Evolutionary conservation across 2,797 vertebrate genomes (phyloP).

Genomic region (Mico argentatus): DNA sequence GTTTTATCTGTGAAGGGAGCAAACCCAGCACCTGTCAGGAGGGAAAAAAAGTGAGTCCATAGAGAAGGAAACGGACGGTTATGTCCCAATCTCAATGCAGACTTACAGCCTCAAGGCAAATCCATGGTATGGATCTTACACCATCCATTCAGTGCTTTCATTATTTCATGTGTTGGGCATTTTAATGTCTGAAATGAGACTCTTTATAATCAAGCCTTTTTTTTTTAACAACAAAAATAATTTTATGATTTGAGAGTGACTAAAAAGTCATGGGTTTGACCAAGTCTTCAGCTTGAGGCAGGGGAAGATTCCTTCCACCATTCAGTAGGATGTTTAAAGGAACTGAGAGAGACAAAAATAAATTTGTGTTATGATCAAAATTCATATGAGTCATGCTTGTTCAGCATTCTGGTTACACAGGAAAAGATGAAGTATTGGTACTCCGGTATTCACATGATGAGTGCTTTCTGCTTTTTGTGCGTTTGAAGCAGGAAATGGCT

Average conservation of each 20-base stretch:
- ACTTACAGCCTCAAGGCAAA: neutral
- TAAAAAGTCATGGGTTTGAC: neutral
- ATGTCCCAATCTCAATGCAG: neutral
- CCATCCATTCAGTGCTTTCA: neutral
- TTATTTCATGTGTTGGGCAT: neutral
- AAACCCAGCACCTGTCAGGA: neutral
- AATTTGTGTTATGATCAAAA: neutral
- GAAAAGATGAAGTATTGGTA: neutral
- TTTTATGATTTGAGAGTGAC: neutral
- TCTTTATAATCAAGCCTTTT: neutral
- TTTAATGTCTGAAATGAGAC: slow-evolving; percentile 1
- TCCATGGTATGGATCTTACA: neutral
- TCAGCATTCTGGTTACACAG: neutral
- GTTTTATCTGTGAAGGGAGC: neutral
- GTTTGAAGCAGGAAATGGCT: neutral
- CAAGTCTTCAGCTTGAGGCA: neutral
- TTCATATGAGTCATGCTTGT: slow-evolving; percentile 9
- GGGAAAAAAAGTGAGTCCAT: neutral
- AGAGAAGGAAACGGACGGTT: neutral
- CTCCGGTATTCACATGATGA: neutral
- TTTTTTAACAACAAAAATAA: neutral
- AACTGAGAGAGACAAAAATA: slow-evolving; percentile 28
- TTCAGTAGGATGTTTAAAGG: neutral
- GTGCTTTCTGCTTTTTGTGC: neutral
- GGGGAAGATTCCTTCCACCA: neutral